Evolutionary conservation across 2,113 vertebrate species (phyloP), one percentile per base, ranked within the genome.

Genomic region (Cynopterus brachyotis): DNA sequence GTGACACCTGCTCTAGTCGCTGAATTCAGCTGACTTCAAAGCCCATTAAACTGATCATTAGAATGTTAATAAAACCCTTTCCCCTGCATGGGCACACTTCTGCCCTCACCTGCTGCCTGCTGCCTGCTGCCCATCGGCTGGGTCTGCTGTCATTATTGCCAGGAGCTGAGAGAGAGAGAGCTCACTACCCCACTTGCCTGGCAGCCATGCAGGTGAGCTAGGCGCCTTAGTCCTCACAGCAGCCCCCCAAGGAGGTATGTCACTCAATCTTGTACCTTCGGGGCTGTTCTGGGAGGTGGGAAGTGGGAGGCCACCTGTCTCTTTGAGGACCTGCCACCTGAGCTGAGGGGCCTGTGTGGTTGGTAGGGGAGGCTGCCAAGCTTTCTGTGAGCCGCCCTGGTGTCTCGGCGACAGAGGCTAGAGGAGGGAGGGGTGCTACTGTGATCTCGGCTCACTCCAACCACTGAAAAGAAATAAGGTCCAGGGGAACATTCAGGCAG

Each of bases 11-110:
- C 47, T 91, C 78, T 37, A 30, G 9, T 32, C 3, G 4, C 57
- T 72, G n/a, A 69, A 42, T 79, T 59, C n/a, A 11, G 83, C 66
- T 47, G 73, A 78, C 81, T 66, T 94, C 80, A 72, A 85, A 95
- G 84, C 45, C 89, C 47, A 17, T 57, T 59, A 75, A 55, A 30
- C 53, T 0, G 2, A 72, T 66, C 30, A 30, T 42, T 50, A 59
- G 24, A 11, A 91, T 59, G 79, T 76, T 50, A 85, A 85, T 55
- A 78, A 84, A 73, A 59, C 47, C 81, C 42, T 72, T 53, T 72
- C 19, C 78, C 57, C 67, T 35, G 35, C 64, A 50, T 1, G n/a
- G 32, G 50, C 75, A 50, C 59, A 59, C 28, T 6, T 55, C 80
- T 3, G 0, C 28, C 79, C 79, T 78, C 0, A 0, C 37, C 50